These are phyloP conservation scores for Cathartes aura DNA, from an alignment of 2,113 vertebrate species.

Conservation along the genomic window DNA sequence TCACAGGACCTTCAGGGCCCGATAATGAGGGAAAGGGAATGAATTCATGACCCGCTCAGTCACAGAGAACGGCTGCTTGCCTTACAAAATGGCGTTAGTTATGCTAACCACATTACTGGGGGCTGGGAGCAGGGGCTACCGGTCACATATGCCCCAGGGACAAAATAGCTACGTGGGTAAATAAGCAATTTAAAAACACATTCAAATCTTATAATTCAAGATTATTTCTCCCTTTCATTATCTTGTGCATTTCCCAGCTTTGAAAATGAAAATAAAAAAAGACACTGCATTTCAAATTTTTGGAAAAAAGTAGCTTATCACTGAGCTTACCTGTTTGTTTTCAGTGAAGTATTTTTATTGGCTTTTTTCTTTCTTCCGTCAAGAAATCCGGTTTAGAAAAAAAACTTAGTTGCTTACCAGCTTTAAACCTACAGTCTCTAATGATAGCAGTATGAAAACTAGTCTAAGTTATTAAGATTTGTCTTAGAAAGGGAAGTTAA, in stretches of 20 bases:
- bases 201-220: neutral
- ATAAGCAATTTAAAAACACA: neutral
- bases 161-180: neutral
- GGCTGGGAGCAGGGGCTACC: neutral
- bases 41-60: accelerated
- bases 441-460: accelerated
- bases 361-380: neutral
- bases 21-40: neutral
- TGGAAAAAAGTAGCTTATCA: neutral
- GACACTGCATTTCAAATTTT: neutral
- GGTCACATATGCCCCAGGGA: neutral
- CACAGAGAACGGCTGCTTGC: too few relatives aligned
- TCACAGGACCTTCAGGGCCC: neutral
- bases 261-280: neutral
- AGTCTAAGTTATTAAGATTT: neutral
- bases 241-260: neutral
- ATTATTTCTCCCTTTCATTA: neutral
- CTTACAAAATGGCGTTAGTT: neutral
- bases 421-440: neutral
- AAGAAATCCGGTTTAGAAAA: neutral
- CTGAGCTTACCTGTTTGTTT: neutral
- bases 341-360: neutral
- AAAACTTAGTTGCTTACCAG: neutral
- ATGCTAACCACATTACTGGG: too few relatives aligned
- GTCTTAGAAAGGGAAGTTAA: neutral